Evolutionary conservation across 1,140 invertebrate genomes (phyloP), one percentile per base, ranked within the genome.

Genomic region (Eumaeus atala): DNA sequence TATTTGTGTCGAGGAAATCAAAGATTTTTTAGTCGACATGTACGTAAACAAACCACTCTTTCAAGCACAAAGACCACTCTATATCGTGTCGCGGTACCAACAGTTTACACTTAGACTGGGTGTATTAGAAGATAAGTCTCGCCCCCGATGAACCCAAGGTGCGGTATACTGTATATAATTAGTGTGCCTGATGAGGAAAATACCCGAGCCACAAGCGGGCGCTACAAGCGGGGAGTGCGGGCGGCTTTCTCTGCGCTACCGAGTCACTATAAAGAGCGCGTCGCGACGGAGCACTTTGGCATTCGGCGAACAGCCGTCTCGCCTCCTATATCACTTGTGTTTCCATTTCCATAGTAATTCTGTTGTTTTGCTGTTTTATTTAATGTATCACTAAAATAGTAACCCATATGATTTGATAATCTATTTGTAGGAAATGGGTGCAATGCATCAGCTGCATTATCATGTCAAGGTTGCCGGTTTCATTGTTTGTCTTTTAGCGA

Each of bases 261-360:
- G 62, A 64, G 67, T 64, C 74, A 71, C 80, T 87, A 87, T 87
- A 87, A 84, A 87, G 77, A 80, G 77, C 75, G 75, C 74, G 59
- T 74, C 75, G 75, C 79, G 73, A 70, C 72, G 69, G 70, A 81
- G 77, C 66, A 81, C 84, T 77, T 87, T 66, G 83, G 83, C 83
- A 87, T 84, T 87, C 84, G 84, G 84, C 72, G 71, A 71, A 81
- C 77, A 84, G 78, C 84, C 84, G 84, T 84, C 78, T 82, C 66
- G 84, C 79, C 81, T 77, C 74, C 74, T 74, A 76, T 73, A 74
- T 18, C 42, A 53, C 61, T 67, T 61, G 75, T 70, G 67, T 70
- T 57, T 71, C 72, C 66, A 63, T 64, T 63, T 48, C 70, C 40
- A 44, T 81, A 72, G 67, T 70, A 56, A 55, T 73, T 67, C 48